Base-by-base conservation (phyloP, 2,888 invertebrate species). In the Drosophila mulleri region DNA sequence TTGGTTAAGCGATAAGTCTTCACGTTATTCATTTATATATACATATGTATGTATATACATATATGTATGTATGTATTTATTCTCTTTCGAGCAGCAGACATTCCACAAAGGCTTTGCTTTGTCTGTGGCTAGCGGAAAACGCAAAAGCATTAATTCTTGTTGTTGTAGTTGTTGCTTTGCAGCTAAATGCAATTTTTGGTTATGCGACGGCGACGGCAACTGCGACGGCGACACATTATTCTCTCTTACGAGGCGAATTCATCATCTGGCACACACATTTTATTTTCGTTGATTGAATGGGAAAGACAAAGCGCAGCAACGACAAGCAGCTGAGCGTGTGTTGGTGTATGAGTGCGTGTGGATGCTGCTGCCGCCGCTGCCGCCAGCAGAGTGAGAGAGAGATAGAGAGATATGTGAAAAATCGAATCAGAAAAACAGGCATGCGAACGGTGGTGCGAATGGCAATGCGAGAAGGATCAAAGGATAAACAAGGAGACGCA, bases 371-470 rank as follows among this genome's bases (percentile, higher is more conserved):
- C 45, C n/a, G 60, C 48, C 44, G 82, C 47, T 67, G 65, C 48
- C 23, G 60, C 48, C 44, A 44, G 20, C 57, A 57, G 44, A 67
- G 57, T 61, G 29, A 72, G 35, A 67, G 57, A 6, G 59, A 29
- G 42, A 69, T 60, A 56, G 71, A 63, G 59, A 67, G 52, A 69
- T 62, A 56, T 54, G 65, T 67, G 87, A 83, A 89, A 83, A 83
- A 89, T 83, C 83, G 83, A 83, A 83, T 83, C 83, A 88, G 88
- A 83, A 89, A 75, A 74, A 80, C 67, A 78, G 78, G 66, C 78
- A 67, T 16, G 66, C 66, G 59, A 60, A 48, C 41, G 37, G 63
- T 63, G 54, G 41, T 41, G 62, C 75, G 84, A 77, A 81, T 69
- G 67, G 48, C 82, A 65, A 61, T 58, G 48, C 61, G 71, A 82